phyloP scores from a whole-genome alignment of 2,797 vertebrate genomes.

The Psittacula echo region DNA sequence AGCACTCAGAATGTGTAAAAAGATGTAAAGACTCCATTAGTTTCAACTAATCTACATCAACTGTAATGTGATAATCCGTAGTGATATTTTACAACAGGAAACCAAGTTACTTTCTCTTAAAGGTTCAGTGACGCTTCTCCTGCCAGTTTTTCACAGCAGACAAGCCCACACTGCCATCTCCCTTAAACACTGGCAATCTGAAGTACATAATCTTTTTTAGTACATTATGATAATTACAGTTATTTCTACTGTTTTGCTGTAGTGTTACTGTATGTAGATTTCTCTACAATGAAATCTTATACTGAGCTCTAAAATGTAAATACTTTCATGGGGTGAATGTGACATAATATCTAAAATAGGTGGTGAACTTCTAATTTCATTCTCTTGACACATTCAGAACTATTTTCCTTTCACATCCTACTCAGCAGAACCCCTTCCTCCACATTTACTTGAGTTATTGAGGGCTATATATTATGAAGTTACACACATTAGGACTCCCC shows the following conservation, averaged over 20 bases:
- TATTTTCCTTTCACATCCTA: not conserved
- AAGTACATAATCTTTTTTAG: not conserved
- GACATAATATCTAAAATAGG: not conserved
- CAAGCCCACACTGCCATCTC: not conserved
- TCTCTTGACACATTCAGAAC: not conserved
- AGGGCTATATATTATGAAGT: not conserved
- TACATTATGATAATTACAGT: not conserved
- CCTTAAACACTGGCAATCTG: not conserved
- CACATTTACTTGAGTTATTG: not conserved
- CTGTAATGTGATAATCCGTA: not conserved
- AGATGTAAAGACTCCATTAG: not conserved
- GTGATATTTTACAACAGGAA: not conserved
- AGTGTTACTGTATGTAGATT: not conserved
- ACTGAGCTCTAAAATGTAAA: not conserved
- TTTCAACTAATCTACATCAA: not conserved
- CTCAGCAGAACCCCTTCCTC: not conserved
- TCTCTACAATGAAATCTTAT: not conserved
- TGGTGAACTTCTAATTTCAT: not conserved
- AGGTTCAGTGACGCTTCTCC: slow-evolving; percentile 73
- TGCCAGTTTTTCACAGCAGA: slow-evolving; percentile 60
- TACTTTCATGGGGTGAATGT: not conserved
- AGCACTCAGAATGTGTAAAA: not conserved
- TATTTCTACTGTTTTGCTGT: not conserved
- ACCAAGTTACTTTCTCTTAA: slow-evolving; percentile 69
- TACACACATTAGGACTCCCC: not conserved